phyloP scores from a whole-genome alignment of 2,113 vertebrate species.

The Prietella phreatophila region DNA sequence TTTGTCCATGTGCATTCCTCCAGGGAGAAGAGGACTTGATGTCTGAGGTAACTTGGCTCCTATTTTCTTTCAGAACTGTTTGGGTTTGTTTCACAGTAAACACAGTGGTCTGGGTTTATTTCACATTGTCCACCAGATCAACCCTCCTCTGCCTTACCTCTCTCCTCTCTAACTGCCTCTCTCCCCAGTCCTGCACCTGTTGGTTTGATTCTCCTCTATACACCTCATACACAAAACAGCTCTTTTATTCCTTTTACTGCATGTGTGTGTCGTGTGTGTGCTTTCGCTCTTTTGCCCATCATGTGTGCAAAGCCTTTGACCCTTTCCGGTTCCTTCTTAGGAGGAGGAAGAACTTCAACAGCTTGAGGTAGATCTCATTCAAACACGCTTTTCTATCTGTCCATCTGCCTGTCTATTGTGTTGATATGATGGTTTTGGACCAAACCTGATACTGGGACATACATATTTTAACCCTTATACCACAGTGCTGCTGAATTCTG shows the following conservation, averaged over 20 bases:
- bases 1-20: constrained; percentile 50
- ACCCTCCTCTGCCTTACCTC: neutral
- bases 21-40: constrained; percentile 75
- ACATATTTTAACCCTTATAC: neutral
- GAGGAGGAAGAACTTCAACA: constrained; percentile 76
- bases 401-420: constrained; percentile 19
- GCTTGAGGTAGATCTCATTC: constrained; percentile 75
- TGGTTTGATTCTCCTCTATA: constrained; percentile 45
- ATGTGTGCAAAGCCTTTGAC: constrained; percentile 29
- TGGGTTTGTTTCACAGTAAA: constrained; percentile 54
- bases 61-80: constrained; percentile 27
- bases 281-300: constrained; percentile 21
- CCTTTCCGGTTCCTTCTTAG: constrained; percentile 65
- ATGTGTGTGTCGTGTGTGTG: neutral
- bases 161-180: constrained; percentile 53
- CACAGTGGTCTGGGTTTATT: constrained; percentile 22
- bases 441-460: neutral
- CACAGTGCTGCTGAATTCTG: neutral
- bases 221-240: constrained; percentile 41
- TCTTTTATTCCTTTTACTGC: constrained; percentile 6
- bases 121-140: constrained; percentile 21
- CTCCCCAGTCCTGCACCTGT: constrained; percentile 60
- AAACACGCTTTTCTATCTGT: neutral
- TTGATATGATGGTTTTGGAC: constrained; percentile 31
- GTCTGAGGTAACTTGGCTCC: constrained; percentile 71